Conservation (phyloP, 2,888 invertebrate species). For the Cyrtodaria siliqua region DNA sequence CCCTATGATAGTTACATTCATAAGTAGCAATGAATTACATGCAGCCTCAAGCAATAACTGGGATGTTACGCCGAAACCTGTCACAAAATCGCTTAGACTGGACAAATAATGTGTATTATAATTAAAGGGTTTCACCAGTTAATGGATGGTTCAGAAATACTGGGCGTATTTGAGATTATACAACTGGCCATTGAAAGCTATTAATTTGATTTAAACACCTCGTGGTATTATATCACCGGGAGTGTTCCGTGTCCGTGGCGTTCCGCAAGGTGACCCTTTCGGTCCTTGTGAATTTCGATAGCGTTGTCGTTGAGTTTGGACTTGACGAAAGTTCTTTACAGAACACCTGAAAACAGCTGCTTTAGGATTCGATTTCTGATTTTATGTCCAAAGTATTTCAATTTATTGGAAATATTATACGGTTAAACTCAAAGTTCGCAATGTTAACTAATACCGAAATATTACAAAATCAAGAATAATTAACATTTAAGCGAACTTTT, state of each 20-base stretch:
- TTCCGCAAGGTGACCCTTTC: slow-evolving; percentile 44
- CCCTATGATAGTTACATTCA: slow-evolving; percentile 8
- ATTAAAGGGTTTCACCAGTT: slow-evolving; percentile 52
- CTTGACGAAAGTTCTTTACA: slow-evolving; percentile 7
- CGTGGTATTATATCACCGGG: slow-evolving; percentile 48
- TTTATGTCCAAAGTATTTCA: slow-evolving; percentile 30
- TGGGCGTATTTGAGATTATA: slow-evolving; percentile 53
- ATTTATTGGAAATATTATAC: slow-evolving; percentile 25
- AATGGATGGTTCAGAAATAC: slow-evolving; percentile 44
- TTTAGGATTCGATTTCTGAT: slow-evolving; percentile 27
- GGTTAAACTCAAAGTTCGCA: slow-evolving; percentile 7
- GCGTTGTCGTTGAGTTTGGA: slow-evolving; percentile 28
- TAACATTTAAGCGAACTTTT: slow-evolving; percentile 20
- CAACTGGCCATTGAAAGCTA: slow-evolving; percentile 55
- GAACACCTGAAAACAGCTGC: slow-evolving; percentile 41
- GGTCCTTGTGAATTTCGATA: slow-evolving; percentile 49
- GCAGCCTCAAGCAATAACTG: slow-evolving; percentile 16
- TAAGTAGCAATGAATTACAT: slow-evolving; percentile 15
- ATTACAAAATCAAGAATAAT: slow-evolving; percentile 28
- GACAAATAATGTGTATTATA: slow-evolving; percentile 49
- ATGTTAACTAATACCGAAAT: slow-evolving; percentile 15
- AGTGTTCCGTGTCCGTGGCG: slow-evolving; percentile 22
- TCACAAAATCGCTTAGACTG: slow-evolving; percentile 22
- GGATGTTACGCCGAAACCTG: slow-evolving; percentile 28
- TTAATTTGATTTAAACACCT: slow-evolving; percentile 63